Evolutionary conservation across 2,888 invertebrate genomes (phyloP).

Genomic region (Candidula unifasciata): DNA sequence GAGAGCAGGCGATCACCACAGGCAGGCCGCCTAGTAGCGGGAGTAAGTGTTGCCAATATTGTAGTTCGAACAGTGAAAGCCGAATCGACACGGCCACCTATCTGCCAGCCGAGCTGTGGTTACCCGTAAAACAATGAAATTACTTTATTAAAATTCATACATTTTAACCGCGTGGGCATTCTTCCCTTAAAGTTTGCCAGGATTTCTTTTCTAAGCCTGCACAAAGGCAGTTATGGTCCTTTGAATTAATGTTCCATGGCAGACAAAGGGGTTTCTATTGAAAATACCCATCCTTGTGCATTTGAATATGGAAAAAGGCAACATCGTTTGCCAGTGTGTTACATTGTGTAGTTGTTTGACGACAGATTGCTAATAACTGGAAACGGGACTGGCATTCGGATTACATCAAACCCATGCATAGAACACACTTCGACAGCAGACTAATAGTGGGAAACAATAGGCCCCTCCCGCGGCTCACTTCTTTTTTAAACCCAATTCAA

Average conservation of each 20-base stretch:
- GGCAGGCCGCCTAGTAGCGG: neutral
- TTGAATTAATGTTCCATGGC: neutral
- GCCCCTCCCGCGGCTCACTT: too few species aligned
- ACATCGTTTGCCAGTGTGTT: neutral
- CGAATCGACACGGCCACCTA: neutral
- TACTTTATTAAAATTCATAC: conserved; percentile 25
- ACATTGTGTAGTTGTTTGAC: neutral
- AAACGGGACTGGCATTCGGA: neutral
- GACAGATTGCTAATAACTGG: conserved; percentile 25
- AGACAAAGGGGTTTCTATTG: too few species aligned
- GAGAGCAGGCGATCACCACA: neutral
- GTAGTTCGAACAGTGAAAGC: neutral
- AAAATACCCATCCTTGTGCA: neutral
- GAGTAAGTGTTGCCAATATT: neutral
- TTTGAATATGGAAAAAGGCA: neutral
- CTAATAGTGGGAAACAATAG: too few species aligned
- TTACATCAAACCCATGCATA: neutral
- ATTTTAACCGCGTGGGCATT: neutral
- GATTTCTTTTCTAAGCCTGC: neutral
- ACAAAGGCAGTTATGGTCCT: neutral
- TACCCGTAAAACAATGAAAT: neutral
- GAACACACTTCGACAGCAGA: too few species aligned
- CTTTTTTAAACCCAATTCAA: too few species aligned
- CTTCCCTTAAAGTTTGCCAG: too few species aligned
- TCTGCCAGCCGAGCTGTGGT: conserved; percentile 7